phyloP scores from a whole-genome alignment of 2,113 vertebrate genomes.

The Microtus ochrogaster region DNA sequence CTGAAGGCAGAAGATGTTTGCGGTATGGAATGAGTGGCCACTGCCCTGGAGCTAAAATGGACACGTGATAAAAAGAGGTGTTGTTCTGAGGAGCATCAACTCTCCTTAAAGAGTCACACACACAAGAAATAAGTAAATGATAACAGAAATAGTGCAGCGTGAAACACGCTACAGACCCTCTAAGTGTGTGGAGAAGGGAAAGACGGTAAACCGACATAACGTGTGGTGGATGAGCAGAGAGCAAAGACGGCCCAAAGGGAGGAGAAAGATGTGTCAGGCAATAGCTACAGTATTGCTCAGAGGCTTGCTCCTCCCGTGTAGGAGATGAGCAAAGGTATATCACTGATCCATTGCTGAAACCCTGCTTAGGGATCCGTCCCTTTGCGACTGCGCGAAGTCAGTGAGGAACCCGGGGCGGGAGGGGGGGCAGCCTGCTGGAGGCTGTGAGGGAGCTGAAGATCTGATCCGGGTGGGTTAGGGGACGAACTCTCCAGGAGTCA shows the following conservation, averaged over 20 bases:
- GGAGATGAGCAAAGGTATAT: background rate
- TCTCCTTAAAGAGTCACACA: constrained; percentile 14
- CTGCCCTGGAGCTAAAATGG: background rate
- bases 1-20: constrained; percentile 22
- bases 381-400: background rate
- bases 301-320: background rate
- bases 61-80: background rate
- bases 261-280: background rate
- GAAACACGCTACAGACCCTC: background rate
- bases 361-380: background rate
- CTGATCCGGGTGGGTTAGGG: background rate
- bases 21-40: background rate
- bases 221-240: background rate
- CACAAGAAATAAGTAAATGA: background rate
- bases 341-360: background rate
- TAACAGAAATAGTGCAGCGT: background rate
- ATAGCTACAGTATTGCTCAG: background rate
- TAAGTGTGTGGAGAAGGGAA: background rate
- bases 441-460: background rate
- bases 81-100: background rate
- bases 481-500: background rate
- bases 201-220: background rate
- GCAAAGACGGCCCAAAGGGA: background rate
- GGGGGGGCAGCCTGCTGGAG: background rate
- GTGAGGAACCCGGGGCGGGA: background rate